Evolutionary conservation across 2,888 invertebrate species (phyloP).

Genomic region (Acanthoscelides obtectus): DNA sequence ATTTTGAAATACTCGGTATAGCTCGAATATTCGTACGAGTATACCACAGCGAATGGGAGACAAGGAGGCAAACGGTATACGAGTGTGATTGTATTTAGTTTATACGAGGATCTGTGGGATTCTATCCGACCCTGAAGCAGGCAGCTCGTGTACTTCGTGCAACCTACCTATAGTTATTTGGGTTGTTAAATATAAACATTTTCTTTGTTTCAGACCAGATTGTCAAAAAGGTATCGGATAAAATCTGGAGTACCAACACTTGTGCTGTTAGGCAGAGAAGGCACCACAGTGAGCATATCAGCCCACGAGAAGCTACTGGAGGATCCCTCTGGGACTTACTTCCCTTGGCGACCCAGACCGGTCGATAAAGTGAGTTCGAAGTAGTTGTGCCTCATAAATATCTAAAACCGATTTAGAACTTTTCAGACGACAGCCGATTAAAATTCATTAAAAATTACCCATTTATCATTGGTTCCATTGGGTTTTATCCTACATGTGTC

Average conservation of each 20-base stretch:
- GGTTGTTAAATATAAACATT: too few species aligned
- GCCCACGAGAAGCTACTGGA: constrained; percentile 63
- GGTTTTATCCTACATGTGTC: too few species aligned
- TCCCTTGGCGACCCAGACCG: constrained; percentile 76
- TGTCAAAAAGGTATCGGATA: constrained; percentile 72
- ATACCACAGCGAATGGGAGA: too few species aligned
- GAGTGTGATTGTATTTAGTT: too few species aligned
- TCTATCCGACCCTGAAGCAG: too few species aligned
- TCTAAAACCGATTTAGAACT: background rate
- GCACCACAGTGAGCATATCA: constrained; percentile 56
- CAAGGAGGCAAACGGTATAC: too few species aligned
- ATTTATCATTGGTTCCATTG: background rate
- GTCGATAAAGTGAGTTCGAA: constrained; percentile 51
- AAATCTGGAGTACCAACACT: constrained; percentile 73
- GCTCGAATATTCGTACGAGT: too few species aligned
- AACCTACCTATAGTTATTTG: too few species aligned
- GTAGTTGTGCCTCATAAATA: background rate
- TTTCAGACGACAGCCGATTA: background rate
- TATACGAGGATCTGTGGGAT: too few species aligned
- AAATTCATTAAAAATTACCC: background rate
- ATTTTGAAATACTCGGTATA: too few species aligned
- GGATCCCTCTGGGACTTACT: constrained; percentile 61
- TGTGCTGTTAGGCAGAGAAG: constrained; percentile 64
- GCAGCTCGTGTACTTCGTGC: too few species aligned
- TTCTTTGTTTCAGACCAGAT: constrained; percentile 58